phyloP scores from a whole-genome alignment of 2,888 invertebrate species.

The Neoascia interrupta region DNA sequence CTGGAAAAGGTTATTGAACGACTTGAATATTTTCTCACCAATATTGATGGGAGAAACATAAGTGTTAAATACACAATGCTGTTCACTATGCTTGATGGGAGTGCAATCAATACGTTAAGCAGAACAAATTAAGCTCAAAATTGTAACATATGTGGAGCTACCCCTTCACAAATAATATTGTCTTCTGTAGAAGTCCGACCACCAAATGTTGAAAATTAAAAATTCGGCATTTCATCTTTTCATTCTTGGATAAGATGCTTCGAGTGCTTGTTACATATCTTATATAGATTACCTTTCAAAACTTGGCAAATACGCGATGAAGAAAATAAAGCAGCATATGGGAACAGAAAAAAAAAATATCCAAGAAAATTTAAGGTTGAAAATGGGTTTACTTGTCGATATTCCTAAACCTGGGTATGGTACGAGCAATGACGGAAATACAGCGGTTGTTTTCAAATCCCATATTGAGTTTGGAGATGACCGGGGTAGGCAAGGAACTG shows the following conservation, averaged over 20 bases:
- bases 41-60: too few relatives aligned
- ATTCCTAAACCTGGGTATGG: too few relatives aligned
- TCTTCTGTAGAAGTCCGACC: constrained; percentile 7
- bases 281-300: constrained; percentile 15
- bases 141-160: too few relatives aligned
- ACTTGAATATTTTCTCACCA: too few relatives aligned
- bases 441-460: background rate
- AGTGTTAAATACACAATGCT: too few relatives aligned
- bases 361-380: too few relatives aligned
- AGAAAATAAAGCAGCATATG: constrained; percentile 7
- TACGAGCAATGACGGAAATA: too few relatives aligned
- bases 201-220: background rate
- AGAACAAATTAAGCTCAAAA: background rate
- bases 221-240: constrained; percentile 10
- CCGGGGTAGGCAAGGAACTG: background rate
- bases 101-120: background rate
- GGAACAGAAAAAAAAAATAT: constrained; percentile 8
- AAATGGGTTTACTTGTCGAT: constrained; percentile 4
- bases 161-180: background rate
- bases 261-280: background rate
- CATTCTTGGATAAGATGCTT: constrained; percentile 19
- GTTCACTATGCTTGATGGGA: too few relatives aligned
- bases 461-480: background rate
- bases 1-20: background rate
- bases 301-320: constrained; percentile 23